A percentile compares a stretch with the other conserved stretches of the same genome.
phyloP scores from a whole-genome alignment of 2,888 invertebrate species.

The Fragum sueziense region DNA sequence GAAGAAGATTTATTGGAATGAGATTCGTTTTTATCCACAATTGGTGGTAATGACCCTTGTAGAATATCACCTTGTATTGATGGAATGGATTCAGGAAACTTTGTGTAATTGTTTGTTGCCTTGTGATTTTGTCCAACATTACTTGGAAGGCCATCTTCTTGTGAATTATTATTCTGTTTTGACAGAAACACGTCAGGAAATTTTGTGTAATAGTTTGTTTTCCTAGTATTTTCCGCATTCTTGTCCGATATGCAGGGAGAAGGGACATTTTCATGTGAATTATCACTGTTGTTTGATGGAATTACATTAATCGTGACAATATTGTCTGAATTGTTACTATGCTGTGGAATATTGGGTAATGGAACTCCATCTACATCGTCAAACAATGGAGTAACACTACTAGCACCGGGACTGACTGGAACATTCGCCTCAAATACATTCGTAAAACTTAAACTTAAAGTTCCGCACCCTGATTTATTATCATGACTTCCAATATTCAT shows the following conservation, averaged over 20 bases:
- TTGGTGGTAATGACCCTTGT: background rate
- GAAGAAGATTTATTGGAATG: background rate
- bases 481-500: background rate
- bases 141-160: no score
- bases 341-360: slow-evolving; percentile 31
- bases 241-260: no score
- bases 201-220: no score
- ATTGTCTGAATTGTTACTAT: background rate
- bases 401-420: slow-evolving; percentile 26
- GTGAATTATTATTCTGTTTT: no score
- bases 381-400: slow-evolving; percentile 43
- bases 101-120: background rate
- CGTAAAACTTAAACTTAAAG: slow-evolving; percentile 34
- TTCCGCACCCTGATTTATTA: background rate
- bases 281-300: no score
- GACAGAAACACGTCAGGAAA: no score
- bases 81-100: background rate
- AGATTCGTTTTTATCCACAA: background rate
- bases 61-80: background rate
- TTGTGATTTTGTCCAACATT: no score
- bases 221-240: no score
- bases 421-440: background rate
- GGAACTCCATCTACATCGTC: slow-evolving; percentile 30
- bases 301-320: background rate
- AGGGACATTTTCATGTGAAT: no score